Evolutionary conservation across 92 coral and sea anemone genomes (phyloP), one percentile per base, ranked within the genome.

Genomic region (Zoanthus solanderi): DNA sequence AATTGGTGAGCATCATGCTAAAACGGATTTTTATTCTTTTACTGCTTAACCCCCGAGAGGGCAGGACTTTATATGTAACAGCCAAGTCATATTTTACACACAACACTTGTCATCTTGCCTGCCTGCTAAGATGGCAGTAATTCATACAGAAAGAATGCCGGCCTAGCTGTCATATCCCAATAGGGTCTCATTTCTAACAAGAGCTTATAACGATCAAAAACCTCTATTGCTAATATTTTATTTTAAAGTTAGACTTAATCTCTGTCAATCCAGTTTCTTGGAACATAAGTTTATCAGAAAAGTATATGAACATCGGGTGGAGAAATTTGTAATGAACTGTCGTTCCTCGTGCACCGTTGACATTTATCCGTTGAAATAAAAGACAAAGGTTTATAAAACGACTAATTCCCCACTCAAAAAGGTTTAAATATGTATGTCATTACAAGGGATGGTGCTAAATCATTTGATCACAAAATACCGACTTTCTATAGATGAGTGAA

Each of bases 61-160:
- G 85, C 85, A 81, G 17, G 73, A 65, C 75, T 67, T 69, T 45
- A 65, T 80, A 80, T 14, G 75, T 31, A 81, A 75, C 18, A 45
- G 83, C 78, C 79, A 92, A 92, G 83, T 87, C 95, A 94, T 94
- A 94, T 92, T 92, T 94, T 94, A 94, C 92, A 92, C 92, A 87
- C 88, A 79, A 50, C 45, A 90, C 71, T 83, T 90, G 98, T 91
- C 98, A 94, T 90, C 85, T 87, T 89, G 88, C 68, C 67, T 79
- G 84, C 88, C 91, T 88, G 76, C 78, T 88, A 90, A 79, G 91
- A 94, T 80, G 85, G 85, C 85, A 92, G 90, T 92, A 89, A 85
- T 86, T 92, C 78, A 87, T 63, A 77, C 78, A 52, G 84, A 71
- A 45, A 58, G 82, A 78, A 86, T 65, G 89, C 75, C 91, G 58